Evolutionary conservation across 2,888 invertebrate species (phyloP).

Genomic region (Agonopterix heracliana): DNA sequence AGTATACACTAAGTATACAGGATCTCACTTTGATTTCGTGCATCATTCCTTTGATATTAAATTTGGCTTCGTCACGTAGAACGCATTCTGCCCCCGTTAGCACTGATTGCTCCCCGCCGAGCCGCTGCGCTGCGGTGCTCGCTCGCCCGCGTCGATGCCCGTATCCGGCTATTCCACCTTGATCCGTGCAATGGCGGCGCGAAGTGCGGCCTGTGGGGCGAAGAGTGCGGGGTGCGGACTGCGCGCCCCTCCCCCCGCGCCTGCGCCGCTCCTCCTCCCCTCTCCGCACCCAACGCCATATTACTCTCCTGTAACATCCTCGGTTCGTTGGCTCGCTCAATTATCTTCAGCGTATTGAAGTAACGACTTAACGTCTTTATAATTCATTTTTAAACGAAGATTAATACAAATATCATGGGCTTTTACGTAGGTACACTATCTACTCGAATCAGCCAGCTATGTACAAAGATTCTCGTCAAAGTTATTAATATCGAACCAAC

Average conservation of each 20-base stretch:
- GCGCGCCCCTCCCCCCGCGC: constrained; percentile 26
- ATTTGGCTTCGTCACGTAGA: constrained; percentile 36
- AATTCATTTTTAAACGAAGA: constrained; percentile 12
- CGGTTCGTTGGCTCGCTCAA: constrained; percentile 55
- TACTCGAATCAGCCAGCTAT: background rate
- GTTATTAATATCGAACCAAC: constrained; percentile 15
- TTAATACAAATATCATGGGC: no score
- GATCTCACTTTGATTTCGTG: constrained; percentile 26
- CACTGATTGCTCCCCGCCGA: constrained; percentile 36
- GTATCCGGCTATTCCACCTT: constrained; percentile 24
- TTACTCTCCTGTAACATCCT: constrained; percentile 49
- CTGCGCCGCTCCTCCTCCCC: constrained; percentile 54
- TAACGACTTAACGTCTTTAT: constrained; percentile 27
- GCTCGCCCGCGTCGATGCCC: constrained; percentile 35
- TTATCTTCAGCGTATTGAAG: constrained; percentile 49
- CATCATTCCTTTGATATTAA: constrained; percentile 38
- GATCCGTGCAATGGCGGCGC: constrained; percentile 16
- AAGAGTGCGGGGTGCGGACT: constrained; percentile 24
- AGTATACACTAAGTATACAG: constrained; percentile 15
- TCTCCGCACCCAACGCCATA: constrained; percentile 42
- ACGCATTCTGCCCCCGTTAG: constrained; percentile 28
- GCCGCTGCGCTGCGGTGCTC: background rate
- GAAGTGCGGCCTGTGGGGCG: constrained; percentile 34
- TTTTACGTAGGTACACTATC: constrained; percentile 1
- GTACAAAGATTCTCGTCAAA: background rate